These are phyloP conservation scores for Orthonevra nobilis DNA, from an alignment of 2,888 invertebrate species.

Conservation along the genomic window DNA sequence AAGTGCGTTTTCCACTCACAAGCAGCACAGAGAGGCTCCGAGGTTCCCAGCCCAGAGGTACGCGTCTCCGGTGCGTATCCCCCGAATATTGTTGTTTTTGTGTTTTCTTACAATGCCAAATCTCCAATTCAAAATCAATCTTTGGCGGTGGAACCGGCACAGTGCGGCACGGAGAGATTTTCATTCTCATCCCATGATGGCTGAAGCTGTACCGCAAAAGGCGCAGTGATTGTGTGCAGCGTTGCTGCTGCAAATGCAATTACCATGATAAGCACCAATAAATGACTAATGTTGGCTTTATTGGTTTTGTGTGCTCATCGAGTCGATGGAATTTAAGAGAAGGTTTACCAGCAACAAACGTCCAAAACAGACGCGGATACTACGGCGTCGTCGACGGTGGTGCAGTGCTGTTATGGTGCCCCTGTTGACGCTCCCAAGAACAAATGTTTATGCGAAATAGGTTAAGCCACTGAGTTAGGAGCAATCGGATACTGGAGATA, in stretches of 20 bases:
- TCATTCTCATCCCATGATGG: constrained; percentile 44
- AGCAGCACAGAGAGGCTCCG: constrained; percentile 19
- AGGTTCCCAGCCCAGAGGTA: constrained; percentile 36
- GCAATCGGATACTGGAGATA: constrained; percentile 18
- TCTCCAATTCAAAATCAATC: constrained; percentile 70
- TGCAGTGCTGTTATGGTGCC: no score
- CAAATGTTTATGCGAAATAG: constrained; percentile 42
- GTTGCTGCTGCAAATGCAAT: constrained; percentile 63
- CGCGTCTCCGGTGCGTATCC: constrained; percentile 62
- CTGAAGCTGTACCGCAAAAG: constrained; percentile 12
- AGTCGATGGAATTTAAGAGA: constrained; percentile 45
- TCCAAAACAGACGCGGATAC: no score
- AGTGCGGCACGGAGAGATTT: neutral
- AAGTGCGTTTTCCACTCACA: constrained; percentile 71
- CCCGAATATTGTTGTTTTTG: constrained; percentile 66
- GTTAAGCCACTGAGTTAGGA: constrained; percentile 24
- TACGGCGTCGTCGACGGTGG: no score
- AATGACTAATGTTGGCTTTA: constrained; percentile 69
- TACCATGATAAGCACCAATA: constrained; percentile 70
- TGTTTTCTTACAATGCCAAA: constrained; percentile 68
- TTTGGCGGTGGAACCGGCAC: neutral
- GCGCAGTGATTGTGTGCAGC: constrained; percentile 35
- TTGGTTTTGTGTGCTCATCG: constrained; percentile 59
- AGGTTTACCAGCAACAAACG: no score
- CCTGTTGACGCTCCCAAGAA: no score